Percentiles rank a stretch among this genome's conserved stretches.
phyloP scores from a whole-genome alignment of 2,888 invertebrate genomes.

The Panorpa germanica region DNA sequence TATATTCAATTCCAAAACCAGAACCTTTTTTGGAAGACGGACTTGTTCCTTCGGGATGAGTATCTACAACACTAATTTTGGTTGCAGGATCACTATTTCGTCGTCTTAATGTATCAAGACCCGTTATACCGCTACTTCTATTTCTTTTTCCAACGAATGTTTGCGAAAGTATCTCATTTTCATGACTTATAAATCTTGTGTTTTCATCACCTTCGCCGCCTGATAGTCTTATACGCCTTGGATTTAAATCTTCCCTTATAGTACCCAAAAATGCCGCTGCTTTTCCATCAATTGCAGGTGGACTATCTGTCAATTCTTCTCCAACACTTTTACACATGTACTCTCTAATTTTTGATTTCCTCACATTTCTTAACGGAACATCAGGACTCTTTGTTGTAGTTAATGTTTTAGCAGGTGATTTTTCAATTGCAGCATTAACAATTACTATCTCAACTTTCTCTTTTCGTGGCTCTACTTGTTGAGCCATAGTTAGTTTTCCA shows the following conservation, averaged over 20 bases:
- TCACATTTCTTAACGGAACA: background rate
- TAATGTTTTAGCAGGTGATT: no score
- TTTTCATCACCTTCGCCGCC: conserved; percentile 7
- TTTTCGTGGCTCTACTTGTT: no score
- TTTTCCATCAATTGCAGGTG: conserved; percentile 14
- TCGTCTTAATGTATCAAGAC: conserved; percentile 27
- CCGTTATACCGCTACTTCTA: no score
- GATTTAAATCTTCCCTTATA: conserved; percentile 15
- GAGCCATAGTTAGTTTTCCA: conserved; percentile 2
- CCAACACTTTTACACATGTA: conserved; percentile 24
- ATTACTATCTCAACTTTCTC: no score
- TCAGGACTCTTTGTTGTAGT: no score
- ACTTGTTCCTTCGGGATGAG: conserved; percentile 24
- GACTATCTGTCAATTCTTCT: conserved; percentile 25
- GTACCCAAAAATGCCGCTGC: conserved; percentile 17
- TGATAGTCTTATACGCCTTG: no score
- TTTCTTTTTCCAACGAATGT: no score
- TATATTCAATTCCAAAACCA: conserved; percentile 33
- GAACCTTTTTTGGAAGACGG: conserved; percentile 27
- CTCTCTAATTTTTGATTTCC: conserved; percentile 17
- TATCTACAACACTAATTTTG: conserved; percentile 24
- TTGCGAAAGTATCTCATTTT: no score
- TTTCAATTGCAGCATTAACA: no score
- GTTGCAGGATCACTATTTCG: conserved; percentile 58
- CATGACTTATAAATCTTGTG: no score